These are phyloP conservation scores for Pachymerium ferrugineum DNA, from an alignment of 2,888 invertebrate species.

Conservation along the genomic window DNA sequence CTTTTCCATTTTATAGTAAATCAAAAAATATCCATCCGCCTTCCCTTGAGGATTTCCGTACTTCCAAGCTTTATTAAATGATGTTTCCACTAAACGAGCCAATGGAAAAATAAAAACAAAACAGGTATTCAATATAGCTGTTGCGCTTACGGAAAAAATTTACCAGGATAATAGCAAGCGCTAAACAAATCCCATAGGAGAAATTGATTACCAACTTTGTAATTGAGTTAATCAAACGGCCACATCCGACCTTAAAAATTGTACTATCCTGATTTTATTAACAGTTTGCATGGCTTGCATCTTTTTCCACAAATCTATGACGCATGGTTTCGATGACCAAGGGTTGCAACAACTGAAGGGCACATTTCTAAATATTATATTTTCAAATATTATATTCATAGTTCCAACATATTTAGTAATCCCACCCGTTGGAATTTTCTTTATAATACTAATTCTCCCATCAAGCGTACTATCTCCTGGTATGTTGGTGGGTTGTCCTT, in stretches of 20 bases:
- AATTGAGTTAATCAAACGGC: neutral
- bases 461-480: too few species aligned
- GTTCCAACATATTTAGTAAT: too few species aligned
- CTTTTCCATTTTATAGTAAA: neutral
- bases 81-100: neutral
- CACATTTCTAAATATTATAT: neutral
- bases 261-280: neutral
- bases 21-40: neutral
- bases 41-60: neutral
- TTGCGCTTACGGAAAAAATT: neutral
- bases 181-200: neutral
- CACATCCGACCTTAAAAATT: neutral
- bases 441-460: neutral
- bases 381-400: too few species aligned
- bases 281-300: neutral
- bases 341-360: conserved; percentile 27
- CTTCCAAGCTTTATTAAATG: neutral
- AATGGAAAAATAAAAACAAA: neutral
- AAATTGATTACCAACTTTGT: neutral
- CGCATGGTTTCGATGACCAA: neutral
- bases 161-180: neutral
- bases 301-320: neutral
- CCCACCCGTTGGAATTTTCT: neutral
- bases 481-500: too few species aligned
- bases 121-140: neutral